These are phyloP conservation scores for Venturia canescens DNA, from an alignment of 1,140 invertebrate genomes.

Conservation along the genomic window DNA sequence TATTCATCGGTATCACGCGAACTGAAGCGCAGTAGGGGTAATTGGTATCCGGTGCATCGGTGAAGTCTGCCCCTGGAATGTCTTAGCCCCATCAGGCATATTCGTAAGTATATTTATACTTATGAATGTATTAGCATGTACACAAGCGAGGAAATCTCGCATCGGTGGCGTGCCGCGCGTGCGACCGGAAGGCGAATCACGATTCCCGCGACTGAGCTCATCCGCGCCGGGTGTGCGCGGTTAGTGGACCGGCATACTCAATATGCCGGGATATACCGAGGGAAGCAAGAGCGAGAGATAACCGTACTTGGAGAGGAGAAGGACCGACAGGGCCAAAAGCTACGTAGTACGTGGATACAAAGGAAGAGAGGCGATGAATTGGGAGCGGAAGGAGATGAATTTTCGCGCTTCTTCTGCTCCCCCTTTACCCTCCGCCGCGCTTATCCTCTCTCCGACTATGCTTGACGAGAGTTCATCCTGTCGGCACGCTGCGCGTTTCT, in stretches of 20 bases:
- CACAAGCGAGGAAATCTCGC: background rate
- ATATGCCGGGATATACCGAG: background rate
- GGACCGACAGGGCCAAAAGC: background rate
- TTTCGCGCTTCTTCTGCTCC: background rate
- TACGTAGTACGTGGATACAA: background rate
- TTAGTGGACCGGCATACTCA: constrained; percentile 18
- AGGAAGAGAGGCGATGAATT: background rate
- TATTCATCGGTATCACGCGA: constrained; percentile 44
- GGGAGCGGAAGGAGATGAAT: background rate
- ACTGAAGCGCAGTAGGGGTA: constrained; percentile 29
- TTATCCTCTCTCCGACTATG: constrained; percentile 3
- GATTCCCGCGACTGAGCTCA: constrained; percentile 31
- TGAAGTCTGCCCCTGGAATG: constrained; percentile 5
- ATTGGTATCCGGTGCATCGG: constrained; percentile 38
- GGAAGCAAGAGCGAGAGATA: background rate
- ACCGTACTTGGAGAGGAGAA: background rate
- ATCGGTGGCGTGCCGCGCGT: background rate
- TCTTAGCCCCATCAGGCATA: background rate
- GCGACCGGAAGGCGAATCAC: constrained; percentile 29
- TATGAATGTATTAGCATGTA: background rate
- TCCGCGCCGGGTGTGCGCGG: background rate
- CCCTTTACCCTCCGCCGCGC: background rate
- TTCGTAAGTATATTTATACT: background rate
- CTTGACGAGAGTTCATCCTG: constrained; percentile 25
- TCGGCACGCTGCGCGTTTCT: constrained; percentile 24